Evolutionary conservation across 2,888 invertebrate species (phyloP), one percentile per base, ranked within the genome.

Genomic region (Noctua pronuba): DNA sequence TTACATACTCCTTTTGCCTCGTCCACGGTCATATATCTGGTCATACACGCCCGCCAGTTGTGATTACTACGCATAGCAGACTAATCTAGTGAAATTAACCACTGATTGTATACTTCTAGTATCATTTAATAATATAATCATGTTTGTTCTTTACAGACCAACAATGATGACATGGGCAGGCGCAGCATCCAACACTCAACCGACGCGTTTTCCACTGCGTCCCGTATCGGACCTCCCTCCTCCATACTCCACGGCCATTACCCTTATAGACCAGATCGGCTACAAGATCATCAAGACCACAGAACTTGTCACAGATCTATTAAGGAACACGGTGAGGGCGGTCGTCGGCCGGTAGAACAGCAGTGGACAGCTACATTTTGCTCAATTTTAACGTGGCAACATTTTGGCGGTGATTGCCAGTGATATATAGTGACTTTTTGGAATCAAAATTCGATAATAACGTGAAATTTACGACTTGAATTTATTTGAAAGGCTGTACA

Each of bases 211-310:
- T 84, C 94, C 96, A 11, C 80, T 94, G 7, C 92, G 94, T 0
- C 95, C 95, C 1, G 89, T 90, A 5, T 88, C 87, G 4, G 94
- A 94, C 24, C 77, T 94, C 10, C 91, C 92, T 0, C 83, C 89
- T 0, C 91, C 94, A 0, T 95, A 93, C 90, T 93, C 96, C 75
- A 96, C 96, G 1, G 95, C 96, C 71, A 95, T 95, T 73, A 96
- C 96, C 1, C 82, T 97, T 83, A 96, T 97, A 85, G 97, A 97
- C 87, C 95, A 96, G 84, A 96, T 97, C 81, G 95, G 96, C 3
- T 94, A 94, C 91, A 97, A 97, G 90, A 97, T 97, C 84, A 96
- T 96, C 79, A 90, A 92, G 80, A 97, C 97, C 13, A 97, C 97
- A 0, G 96, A 97, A 83, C 93, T 97, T 4, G 95, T 97, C 64